These are phyloP conservation scores for Penaeus chinensis DNA, from an alignment of 1,140 invertebrate species.

Conservation along the genomic window DNA sequence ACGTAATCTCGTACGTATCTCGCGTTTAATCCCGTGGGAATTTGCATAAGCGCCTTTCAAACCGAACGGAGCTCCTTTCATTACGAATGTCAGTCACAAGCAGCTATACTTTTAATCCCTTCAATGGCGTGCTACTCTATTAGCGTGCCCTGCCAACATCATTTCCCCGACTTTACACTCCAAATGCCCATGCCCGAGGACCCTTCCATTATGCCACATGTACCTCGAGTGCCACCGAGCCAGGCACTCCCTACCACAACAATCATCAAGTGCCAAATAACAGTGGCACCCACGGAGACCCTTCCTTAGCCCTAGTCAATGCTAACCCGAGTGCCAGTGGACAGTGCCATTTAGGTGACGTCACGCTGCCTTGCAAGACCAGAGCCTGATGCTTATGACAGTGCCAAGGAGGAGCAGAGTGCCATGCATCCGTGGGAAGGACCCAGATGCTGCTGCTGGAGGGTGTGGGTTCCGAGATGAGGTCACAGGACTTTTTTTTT, in stretches of 20 bases:
- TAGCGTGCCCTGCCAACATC: too few species aligned
- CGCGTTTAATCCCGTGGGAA: too few species aligned
- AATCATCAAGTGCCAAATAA: too few species aligned
- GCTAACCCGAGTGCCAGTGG: constrained; percentile 11
- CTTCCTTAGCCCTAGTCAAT: constrained; percentile 3
- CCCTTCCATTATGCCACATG: constrained; percentile 3
- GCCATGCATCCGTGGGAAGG: neutral
- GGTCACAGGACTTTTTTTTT: neutral
- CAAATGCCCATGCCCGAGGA: neutral
- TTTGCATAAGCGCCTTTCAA: too few species aligned
- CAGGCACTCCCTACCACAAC: too few species aligned
- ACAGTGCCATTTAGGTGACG: constrained; percentile 16
- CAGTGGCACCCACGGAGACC: neutral
- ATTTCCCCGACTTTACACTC: neutral
- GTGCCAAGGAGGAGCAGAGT: neutral
- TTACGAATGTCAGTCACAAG: too few species aligned
- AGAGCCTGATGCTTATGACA: constrained; percentile 1
- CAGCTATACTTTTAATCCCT: too few species aligned
- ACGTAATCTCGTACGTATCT: too few species aligned
- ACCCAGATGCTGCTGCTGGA: neutral
- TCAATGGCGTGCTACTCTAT: too few species aligned
- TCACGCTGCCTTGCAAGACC: constrained; percentile 11
- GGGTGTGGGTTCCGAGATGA: neutral
- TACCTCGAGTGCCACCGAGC: neutral
- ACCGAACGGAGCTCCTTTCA: too few species aligned